Conservation (phyloP, 2,888 invertebrate genomes). For the Belgica antarctica region DNA sequence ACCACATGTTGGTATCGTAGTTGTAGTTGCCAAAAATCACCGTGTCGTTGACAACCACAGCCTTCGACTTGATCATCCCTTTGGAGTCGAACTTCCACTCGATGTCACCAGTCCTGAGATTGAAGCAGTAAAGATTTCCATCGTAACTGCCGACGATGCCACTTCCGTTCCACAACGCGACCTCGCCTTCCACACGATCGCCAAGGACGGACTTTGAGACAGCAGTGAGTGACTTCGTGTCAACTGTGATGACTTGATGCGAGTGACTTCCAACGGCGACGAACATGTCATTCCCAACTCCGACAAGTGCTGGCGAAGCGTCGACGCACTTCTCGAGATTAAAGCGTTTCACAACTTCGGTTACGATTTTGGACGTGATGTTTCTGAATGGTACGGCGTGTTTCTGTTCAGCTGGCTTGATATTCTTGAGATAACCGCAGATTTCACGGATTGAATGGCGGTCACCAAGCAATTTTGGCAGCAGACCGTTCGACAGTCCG, state of each 20-base stretch:
- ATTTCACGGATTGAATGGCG: slow-evolving; percentile 53
- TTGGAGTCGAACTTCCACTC: slow-evolving; percentile 61
- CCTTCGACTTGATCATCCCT: slow-evolving; percentile 53
- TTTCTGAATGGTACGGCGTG: not conserved
- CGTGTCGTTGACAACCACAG: slow-evolving; percentile 67
- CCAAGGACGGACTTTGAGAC: slow-evolving; percentile 59
- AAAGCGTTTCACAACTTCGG: slow-evolving; percentile 50
- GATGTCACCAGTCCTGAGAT: slow-evolving; percentile 57
- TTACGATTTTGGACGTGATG: not conserved
- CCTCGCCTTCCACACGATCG: slow-evolving; percentile 71
- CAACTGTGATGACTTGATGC: slow-evolving; percentile 63
- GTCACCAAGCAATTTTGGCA: slow-evolving; percentile 59
- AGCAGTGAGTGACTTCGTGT: slow-evolving; percentile 58
- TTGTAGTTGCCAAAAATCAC: slow-evolving; percentile 59
- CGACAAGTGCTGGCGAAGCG: slow-evolving; percentile 66
- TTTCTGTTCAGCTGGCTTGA: slow-evolving; percentile 14
- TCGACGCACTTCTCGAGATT: slow-evolving; percentile 79
- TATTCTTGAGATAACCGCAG: slow-evolving; percentile 46
- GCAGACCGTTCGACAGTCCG: slow-evolving; percentile 57
- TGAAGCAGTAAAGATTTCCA: slow-evolving; percentile 67
- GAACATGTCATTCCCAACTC: slow-evolving; percentile 50
- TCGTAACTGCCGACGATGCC: slow-evolving; percentile 77
- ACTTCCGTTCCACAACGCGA: slow-evolving; percentile 55
- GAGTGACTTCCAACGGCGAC: slow-evolving; percentile 73
- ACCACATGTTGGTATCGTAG: slow-evolving; percentile 50